Percentiles rank a stretch among this genome's conserved stretches.
Evolutionary conservation across 2,888 invertebrate species (phyloP).

Genomic region (Autographa pulchrina): DNA sequence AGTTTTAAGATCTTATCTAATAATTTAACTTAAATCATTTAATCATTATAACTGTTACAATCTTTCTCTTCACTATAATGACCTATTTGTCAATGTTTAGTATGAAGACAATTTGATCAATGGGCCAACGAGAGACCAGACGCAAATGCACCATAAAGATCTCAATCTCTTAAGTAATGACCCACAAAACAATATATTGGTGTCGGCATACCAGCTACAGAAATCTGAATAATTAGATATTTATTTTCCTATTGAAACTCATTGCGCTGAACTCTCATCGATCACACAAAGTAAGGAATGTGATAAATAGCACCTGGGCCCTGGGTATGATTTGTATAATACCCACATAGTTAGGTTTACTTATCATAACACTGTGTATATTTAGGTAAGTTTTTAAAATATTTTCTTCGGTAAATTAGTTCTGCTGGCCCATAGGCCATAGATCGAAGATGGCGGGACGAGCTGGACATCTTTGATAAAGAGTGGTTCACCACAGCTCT

Average conservation of each 20-base stretch:
- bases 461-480: too few relatives aligned
- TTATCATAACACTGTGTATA: neutral
- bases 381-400: too few relatives aligned
- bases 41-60: slow-evolving; percentile 20
- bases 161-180: slow-evolving; percentile 52
- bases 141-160: slow-evolving; percentile 59
- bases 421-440: too few relatives aligned
- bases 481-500: too few relatives aligned
- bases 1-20: neutral
- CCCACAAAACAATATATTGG: slow-evolving; percentile 43
- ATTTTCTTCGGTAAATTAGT: too few relatives aligned
- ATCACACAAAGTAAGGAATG: neutral
- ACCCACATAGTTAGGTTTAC: too few relatives aligned
- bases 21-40: neutral
- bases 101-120: slow-evolving; percentile 41
- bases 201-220: slow-evolving; percentile 35
- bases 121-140: slow-evolving; percentile 38
- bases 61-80: slow-evolving; percentile 31
- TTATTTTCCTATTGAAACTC: neutral
- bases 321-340: too few relatives aligned
- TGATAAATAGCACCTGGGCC: neutral
- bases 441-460: too few relatives aligned
- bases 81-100: slow-evolving; percentile 57
- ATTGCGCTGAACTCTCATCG: neutral
- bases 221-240: neutral